Base-by-base conservation (phyloP, 2,113 vertebrate species). In the Excalfactoria chinensis region DNA sequence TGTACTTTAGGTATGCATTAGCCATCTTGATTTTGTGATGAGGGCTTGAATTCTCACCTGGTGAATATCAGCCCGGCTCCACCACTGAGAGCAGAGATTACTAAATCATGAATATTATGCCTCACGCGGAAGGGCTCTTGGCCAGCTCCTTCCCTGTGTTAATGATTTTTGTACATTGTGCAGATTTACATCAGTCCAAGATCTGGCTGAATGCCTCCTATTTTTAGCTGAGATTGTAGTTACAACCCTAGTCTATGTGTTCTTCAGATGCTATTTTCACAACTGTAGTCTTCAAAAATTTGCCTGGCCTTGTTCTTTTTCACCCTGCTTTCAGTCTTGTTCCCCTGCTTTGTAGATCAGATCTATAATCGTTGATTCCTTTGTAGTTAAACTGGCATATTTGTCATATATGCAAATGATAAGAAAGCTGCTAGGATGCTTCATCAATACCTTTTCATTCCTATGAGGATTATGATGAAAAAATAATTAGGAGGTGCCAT, bases 151-250 rank as follows among this genome's bases (percentile, higher is more conserved):
- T 92, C 77, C 30, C 74, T 67, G 37, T 43, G 84, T 70, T 94
- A 92, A 95, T 95, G 84, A 79, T 72, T 95, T 95, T 72, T 91
- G 60, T 87, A 93, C 85, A 75, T 86, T 70, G 79, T 95, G 55
- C 78, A 93, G 85, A 62, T 90, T 96, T 96, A 85, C 80, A 49
- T 89, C 74, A 94, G 69, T 30, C 69, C 58, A 84, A 89, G 69
- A 17, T 44, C 86, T 96, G 92, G 77, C 94, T 64, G 69, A 40
- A 72, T 77, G 59, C 51, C 91, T 89, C 56, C 43, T 95, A 30
- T 71, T 88, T 89, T 95, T 84, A 95, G 89, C 87, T 90, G 92
- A 88, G 77, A 82, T 28, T 74, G 84, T 95, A 93, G 79, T 83
- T 77, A 88, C 15, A 95, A 43, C 43, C 37, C n/a, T 84, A 55